These are phyloP conservation scores for Microctonus aethiopoides DNA, from an alignment of 2,888 invertebrate genomes.

Conservation along the genomic window DNA sequence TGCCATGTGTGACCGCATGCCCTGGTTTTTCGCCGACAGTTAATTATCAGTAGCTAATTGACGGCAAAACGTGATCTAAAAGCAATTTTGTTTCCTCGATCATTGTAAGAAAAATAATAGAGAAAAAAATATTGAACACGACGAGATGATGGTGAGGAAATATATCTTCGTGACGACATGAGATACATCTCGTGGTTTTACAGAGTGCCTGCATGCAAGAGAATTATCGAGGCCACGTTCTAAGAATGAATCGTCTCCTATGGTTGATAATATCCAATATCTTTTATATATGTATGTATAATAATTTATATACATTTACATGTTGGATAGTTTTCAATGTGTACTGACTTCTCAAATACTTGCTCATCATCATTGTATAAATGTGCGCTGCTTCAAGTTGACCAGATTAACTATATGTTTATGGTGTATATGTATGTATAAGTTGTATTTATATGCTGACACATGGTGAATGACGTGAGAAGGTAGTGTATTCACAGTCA, in stretches of 20 bases:
- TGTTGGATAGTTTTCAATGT: neutral
- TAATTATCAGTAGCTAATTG: slow-evolving; percentile 16
- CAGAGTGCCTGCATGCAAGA: neutral
- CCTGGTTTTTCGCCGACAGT: slow-evolving; percentile 5
- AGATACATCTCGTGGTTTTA: neutral
- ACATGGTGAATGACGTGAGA: neutral
- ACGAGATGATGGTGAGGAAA: neutral
- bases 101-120: neutral
- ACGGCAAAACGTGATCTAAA: neutral
- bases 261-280: neutral
- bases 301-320: neutral
- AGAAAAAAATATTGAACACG: neutral
- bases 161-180: slow-evolving; percentile 4
- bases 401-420: neutral
- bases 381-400: neutral
- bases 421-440: neutral
- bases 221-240: neutral
- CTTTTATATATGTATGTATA: neutral
- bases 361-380: neutral
- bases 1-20: neutral
- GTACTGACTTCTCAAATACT: neutral
- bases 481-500: neutral
- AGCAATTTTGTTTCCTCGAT: slow-evolving; percentile 2
- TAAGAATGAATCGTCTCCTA: neutral
- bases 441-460: neutral